A percentile compares a stretch with the other conserved stretches of the same genome.
These are phyloP conservation scores for Drosophila eohydei DNA, from an alignment of 2,888 invertebrate genomes.

Conservation along the genomic window DNA sequence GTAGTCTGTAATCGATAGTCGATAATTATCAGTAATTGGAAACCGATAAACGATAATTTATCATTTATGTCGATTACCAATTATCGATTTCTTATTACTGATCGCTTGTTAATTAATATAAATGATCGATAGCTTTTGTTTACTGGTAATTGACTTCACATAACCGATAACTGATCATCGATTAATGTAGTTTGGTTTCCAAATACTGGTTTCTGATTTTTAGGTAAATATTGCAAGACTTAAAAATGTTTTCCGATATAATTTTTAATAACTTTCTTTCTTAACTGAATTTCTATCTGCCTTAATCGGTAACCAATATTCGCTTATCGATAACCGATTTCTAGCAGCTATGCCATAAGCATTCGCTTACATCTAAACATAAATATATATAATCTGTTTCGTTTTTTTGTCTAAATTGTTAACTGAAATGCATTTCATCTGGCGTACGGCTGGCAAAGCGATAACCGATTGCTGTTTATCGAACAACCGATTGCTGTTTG, in stretches of 20 bases:
- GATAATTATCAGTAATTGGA: no score
- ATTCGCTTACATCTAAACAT: neutral
- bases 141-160: no score
- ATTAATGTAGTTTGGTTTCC: no score
- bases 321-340: neutral
- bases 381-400: neutral
- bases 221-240: neutral
- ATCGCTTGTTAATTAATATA: no score
- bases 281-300: no score
- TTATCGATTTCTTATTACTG: no score
- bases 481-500: constrained; percentile 19
- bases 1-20: constrained; percentile 23
- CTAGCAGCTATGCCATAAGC: neutral
- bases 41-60: no score
- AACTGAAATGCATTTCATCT: neutral
- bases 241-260: neutral
- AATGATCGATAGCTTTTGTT: neutral
- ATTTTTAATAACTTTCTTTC: no score
- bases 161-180: no score
- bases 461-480: constrained; percentile 13
- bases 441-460: neutral
- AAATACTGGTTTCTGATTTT: no score
- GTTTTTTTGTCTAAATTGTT: neutral
- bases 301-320: neutral
- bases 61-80: no score